Evolutionary conservation across 2,797 vertebrate species (phyloP).

Genomic region (Aeoliscus strigatus): DNA sequence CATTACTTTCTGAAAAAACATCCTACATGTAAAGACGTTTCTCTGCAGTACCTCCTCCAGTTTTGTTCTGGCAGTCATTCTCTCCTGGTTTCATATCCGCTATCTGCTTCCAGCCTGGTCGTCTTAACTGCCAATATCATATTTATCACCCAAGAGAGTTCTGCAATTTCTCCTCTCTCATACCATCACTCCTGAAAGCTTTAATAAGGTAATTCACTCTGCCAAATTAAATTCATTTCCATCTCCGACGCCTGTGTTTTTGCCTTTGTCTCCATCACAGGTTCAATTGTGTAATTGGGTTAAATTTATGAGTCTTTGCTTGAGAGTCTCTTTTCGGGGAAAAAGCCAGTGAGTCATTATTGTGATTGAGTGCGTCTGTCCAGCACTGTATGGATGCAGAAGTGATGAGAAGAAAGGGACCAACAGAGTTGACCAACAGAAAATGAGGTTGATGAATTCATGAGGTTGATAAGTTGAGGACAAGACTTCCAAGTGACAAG

Average conservation of each 20-base stretch:
- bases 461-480: slow-evolving; percentile 25
- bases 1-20: too few species aligned
- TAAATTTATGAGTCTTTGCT: slow-evolving; percentile 65
- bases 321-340: slow-evolving; percentile 43
- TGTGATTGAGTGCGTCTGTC: slow-evolving; percentile 56
- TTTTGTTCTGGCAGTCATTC: slow-evolving; percentile 33
- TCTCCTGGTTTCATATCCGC: slow-evolving; percentile 23
- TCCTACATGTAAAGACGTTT: too few species aligned
- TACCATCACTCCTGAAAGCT: slow-evolving; percentile 35
- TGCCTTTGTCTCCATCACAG: slow-evolving; percentile 30
- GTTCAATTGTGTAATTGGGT: slow-evolving; percentile 43
- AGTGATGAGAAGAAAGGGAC: slow-evolving; percentile 4
- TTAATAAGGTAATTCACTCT: slow-evolving; percentile 59
- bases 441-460: slow-evolving; percentile 20
- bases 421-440: slow-evolving; percentile 14
- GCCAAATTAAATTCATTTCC: slow-evolving; percentile 55
- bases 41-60: slow-evolving; percentile 12
- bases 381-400: slow-evolving; percentile 40
- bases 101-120: slow-evolving; percentile 27
- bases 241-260: slow-evolving; percentile 47
- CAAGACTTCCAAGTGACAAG: slow-evolving; percentile 25
- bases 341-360: slow-evolving; percentile 51
- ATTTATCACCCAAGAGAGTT: slow-evolving; percentile 44
- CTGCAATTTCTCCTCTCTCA: slow-evolving; percentile 26
- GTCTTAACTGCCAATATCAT: slow-evolving; percentile 40